A percentile compares a stretch with the other conserved stretches of the same genome.
Conservation (phyloP, 2,797 vertebrate genomes). For the Pangasius djambal region DNA sequence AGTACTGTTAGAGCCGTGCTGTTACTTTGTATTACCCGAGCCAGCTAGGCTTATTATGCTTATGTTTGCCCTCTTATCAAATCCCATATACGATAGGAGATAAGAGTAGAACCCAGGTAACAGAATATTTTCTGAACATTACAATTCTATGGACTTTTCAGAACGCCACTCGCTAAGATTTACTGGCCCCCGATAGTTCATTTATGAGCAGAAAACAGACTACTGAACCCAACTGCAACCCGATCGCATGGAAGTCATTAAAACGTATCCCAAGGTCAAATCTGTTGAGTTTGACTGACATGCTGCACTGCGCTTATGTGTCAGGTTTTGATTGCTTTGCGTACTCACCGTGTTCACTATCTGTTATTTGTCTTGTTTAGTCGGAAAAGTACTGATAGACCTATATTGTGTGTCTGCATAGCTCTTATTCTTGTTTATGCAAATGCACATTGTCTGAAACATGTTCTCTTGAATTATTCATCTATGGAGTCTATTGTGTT, state of each 20-base stretch:
- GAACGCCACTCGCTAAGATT: background rate
- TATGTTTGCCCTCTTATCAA: background rate
- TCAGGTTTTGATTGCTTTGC: slow-evolving; percentile 35
- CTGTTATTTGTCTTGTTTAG: slow-evolving; percentile 21
- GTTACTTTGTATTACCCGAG: too few species aligned
- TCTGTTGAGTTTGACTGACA: slow-evolving; percentile 18
- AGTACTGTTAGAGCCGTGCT: background rate
- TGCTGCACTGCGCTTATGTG: background rate
- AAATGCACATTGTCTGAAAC: slow-evolving; percentile 37
- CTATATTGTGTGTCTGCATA: background rate
- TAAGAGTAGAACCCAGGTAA: background rate
- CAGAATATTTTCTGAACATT: background rate
- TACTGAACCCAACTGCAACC: background rate
- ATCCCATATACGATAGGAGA: background rate
- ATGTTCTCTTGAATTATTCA: slow-evolving; percentile 51
- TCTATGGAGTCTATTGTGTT: slow-evolving; percentile 24
- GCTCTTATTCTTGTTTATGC: slow-evolving; percentile 40
- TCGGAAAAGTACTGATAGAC: slow-evolving; percentile 7
- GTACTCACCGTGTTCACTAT: slow-evolving; percentile 3
- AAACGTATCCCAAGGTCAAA: slow-evolving; percentile 54
- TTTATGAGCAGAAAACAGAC: slow-evolving; percentile 1
- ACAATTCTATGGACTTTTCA: background rate
- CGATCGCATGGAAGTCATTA: slow-evolving; percentile 47
- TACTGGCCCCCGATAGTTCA: slow-evolving; percentile 12
- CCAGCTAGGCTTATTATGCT: background rate